Evolutionary conservation across 2,888 invertebrate genomes (phyloP), one percentile per base, ranked within the genome.

Genomic region (Thumatha senex): DNA sequence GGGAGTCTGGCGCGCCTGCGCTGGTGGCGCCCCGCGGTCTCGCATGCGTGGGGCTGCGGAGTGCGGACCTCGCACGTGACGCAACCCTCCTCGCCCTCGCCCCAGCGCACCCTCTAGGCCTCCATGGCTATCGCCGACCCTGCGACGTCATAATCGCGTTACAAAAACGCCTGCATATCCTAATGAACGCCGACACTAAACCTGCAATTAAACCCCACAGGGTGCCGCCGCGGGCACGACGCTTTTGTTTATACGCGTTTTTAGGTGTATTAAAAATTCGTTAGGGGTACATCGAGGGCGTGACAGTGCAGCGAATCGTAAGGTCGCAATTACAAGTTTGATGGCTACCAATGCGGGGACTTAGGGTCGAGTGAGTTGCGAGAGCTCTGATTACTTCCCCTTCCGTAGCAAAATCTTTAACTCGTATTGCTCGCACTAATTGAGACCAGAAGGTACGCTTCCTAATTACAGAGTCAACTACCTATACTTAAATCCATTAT

Each of bases 31-130:
- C 89, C 85, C 85, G 85, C 87, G 81, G 89, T 88, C 89, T 89
- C 89, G 90, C 90, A 89, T 89, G 90, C 90, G 89, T 90, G 86
- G 87, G 85, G 86, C 81, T 89, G 89, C 90, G 87, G 89, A 87
- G 88, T 89, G 88, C 89, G 90, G 89, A 86, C 82, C 84, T 85
- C 80, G 88, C 90, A 90, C 89, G 90, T 91, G 90, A 90, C 90
- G 91, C 91, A 89, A 83, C 89, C 89, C 89, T 87, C 88, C 88
- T 84, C 89, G 78, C 87, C 84, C 82, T n/a, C n/a, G 18, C 18
- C 18, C 81, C 83, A 81, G 77, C 80, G 77, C 82, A 80, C 86
- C 85, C 18, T 24, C 18, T 24, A 61, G 66, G 63, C n/a, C 87
- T 83, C 80, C 61, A 61, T 67, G 63, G 63, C 73, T 66, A 72